These are phyloP conservation scores for Bujurquina vittata DNA, from an alignment of 2,113 vertebrate genomes.

Conservation along the genomic window DNA sequence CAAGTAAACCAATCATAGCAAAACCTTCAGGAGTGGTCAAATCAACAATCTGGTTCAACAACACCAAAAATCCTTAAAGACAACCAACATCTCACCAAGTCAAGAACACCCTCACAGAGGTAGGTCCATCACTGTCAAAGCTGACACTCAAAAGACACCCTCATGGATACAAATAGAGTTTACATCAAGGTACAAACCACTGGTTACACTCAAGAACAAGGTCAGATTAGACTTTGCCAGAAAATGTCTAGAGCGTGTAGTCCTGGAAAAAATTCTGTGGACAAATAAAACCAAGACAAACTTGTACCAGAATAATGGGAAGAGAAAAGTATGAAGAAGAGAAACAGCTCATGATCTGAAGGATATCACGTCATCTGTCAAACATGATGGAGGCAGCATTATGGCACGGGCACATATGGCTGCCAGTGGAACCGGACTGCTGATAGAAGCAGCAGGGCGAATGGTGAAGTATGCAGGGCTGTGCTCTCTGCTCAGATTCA, in stretches of 20 bases:
- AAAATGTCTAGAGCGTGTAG: too few relatives aligned
- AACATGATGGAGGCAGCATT: background rate
- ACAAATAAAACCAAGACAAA: background rate
- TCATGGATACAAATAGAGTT: background rate
- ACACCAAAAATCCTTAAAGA: too few relatives aligned
- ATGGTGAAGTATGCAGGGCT: too few relatives aligned
- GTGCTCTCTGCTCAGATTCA: too few relatives aligned
- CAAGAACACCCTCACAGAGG: background rate
- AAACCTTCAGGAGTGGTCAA: background rate
- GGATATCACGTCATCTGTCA: background rate
- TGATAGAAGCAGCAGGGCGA: too few relatives aligned
- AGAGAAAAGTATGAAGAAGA: accelerated
- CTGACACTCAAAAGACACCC: background rate
- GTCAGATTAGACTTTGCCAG: background rate
- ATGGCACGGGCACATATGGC: background rate
- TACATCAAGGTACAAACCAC: background rate
- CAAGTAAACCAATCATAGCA: background rate
- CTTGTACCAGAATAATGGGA: background rate
- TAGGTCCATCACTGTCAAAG: background rate
- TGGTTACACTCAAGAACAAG: background rate
- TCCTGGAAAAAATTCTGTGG: background rate
- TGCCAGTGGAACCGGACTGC: too few relatives aligned
- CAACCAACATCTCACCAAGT: background rate
- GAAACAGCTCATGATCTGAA: background rate
- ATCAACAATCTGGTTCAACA: background rate